These are phyloP conservation scores for Fragum sueziense DNA, from an alignment of 2,888 invertebrate species.

Conservation along the genomic window DNA sequence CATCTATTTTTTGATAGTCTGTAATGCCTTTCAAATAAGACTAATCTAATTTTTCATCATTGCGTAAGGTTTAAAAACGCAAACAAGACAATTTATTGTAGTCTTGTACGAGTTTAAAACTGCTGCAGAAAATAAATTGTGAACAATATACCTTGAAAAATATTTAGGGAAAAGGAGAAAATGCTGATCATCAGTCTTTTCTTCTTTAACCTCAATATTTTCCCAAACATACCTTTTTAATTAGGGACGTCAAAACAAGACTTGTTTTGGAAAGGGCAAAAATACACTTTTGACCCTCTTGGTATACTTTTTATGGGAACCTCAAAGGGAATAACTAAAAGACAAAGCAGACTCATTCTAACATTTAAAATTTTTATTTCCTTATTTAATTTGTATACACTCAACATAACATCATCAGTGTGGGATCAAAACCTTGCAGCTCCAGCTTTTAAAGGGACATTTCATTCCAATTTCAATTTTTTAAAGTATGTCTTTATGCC, in stretches of 20 bases:
- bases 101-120: not conserved
- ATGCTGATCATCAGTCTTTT: not conserved
- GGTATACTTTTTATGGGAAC: too few species aligned
- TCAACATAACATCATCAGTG: too few species aligned
- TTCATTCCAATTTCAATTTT: too few species aligned
- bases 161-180: not conserved
- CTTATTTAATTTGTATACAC: too few species aligned
- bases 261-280: not conserved
- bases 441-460: too few species aligned
- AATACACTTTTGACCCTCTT: too few species aligned
- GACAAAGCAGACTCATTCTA: too few species aligned
- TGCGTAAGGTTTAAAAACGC: not conserved
- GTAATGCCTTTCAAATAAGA: not conserved
- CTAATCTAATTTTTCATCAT: not conserved
- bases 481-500: too few species aligned
- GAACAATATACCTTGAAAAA: not conserved
- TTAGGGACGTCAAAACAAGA: not conserved
- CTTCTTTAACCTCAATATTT: not conserved
- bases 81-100: not conserved
- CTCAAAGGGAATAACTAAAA: too few species aligned
- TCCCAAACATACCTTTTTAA: not conserved
- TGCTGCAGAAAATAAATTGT: not conserved
- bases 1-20: not conserved
- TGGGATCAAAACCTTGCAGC: too few species aligned
- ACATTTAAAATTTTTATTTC: too few species aligned